These are phyloP conservation scores for Hemibagrus guttatus DNA, from an alignment of 2,797 vertebrate genomes.

Conservation along the genomic window DNA sequence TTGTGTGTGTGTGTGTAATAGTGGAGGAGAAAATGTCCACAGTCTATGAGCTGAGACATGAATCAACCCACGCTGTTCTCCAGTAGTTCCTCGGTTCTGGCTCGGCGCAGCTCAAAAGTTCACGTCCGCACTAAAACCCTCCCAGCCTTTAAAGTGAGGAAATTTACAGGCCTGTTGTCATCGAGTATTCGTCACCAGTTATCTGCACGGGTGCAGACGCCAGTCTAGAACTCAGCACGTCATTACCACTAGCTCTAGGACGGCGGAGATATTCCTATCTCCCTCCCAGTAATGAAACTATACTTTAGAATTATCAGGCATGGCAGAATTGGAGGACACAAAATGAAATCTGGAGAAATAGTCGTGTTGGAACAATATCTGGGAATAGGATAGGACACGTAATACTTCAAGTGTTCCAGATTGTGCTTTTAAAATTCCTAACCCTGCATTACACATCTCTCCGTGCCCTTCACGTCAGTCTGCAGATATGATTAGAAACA, in stretches of 20 bases:
- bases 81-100: conserved; percentile 7
- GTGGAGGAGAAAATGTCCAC: conserved; percentile 29
- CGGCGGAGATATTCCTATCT: conserved; percentile 39
- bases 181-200: conserved; percentile 50
- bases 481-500: conserved; percentile 1
- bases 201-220: conserved; percentile 48
- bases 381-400: conserved; percentile 2
- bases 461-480: neutral
- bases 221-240: conserved; percentile 25
- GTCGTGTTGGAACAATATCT: conserved; percentile 29
- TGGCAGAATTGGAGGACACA: conserved; percentile 20
- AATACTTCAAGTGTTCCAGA: conserved; percentile 32
- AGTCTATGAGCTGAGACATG: conserved; percentile 28
- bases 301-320: conserved; percentile 49
- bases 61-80: conserved; percentile 26
- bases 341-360: conserved; percentile 37
- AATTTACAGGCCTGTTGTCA: conserved; percentile 47
- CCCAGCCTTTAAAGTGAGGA: conserved; percentile 39
- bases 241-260: conserved; percentile 48
- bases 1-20: conserved; percentile 1
- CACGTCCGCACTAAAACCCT: conserved; percentile 21
- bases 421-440: conserved; percentile 31
- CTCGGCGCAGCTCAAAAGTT: neutral
- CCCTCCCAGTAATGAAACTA: conserved; percentile 44
- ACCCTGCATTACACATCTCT: neutral